Base-by-base conservation (phyloP, 2,113 vertebrate species). In the Serinus canaria region DNA sequence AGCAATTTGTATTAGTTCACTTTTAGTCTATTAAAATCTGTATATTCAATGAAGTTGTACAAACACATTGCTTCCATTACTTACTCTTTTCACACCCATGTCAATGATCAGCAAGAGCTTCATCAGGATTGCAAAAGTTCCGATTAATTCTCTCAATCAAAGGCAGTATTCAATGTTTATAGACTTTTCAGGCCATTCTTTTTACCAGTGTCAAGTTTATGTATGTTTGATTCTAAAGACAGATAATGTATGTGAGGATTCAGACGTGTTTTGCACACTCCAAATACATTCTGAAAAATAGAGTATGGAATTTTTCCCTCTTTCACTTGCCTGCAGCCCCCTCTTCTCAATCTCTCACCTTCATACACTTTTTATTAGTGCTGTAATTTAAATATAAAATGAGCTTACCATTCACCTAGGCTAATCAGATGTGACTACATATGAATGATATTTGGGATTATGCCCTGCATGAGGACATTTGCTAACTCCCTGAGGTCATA, bases 341-440 rank as follows among this genome's bases (percentile, higher is more conserved):
- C 33, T 43, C 22, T 78, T 87, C 81, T 93, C 92, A 68, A n/a
- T 76, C 62, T 84, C 49, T 90, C 10, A 1, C 62, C 46, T 91
- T 94, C 49, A 49, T 56, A 56, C 87, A 90, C 87, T 94, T 94
- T 91, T 96, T 79, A 75, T 83, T 90, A 58, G n/a, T 85, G 62
- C 33, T 69, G 74, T 76, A 93, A 94, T 90, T 81, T 94, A 90
- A 93, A 94, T 85, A 88, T 31, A 90, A 91, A 95, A 95, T 76
- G 53, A 94, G 58, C 49, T 89, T 96, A 78, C 75, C 58, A 44
- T 88, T 93, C 78, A 95, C 82, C 63, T 85, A 80, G 46, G 37
- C 17, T 96, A 96, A 96, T 96, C 92, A 95, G 92, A 95, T 96
- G 52, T 96, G 93, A 96, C 94, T 94, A 76, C 78, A 91, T 53